Conservation (phyloP, 2,888 invertebrate species). For the Seira musarum region DNA sequence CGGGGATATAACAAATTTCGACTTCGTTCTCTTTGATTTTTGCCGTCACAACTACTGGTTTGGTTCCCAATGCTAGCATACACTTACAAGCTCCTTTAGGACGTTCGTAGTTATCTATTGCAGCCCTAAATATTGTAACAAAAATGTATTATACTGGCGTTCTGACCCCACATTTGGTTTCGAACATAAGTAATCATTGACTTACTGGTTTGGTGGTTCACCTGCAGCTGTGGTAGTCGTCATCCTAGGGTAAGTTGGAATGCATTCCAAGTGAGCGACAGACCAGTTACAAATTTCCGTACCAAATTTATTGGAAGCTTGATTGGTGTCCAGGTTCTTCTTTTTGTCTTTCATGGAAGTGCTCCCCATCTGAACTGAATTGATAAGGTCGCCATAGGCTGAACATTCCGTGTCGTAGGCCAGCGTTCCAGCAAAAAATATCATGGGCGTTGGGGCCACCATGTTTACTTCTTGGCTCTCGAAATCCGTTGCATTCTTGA, state of each 20-base stretch:
- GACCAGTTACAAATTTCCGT: slow-evolving; percentile 33
- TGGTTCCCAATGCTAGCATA: slow-evolving; percentile 22
- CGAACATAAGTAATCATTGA: too few relatives aligned
- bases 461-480: too few relatives aligned
- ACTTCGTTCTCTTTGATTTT: background rate
- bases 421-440: slow-evolving; percentile 9
- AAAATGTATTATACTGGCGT: too few relatives aligned
- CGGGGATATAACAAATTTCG: slow-evolving; percentile 32
- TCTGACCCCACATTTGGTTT: background rate
- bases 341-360: slow-evolving; percentile 3
- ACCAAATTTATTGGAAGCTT: background rate
- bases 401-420: background rate
- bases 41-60: background rate
- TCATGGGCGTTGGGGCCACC: background rate
- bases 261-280: background rate
- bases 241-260: slow-evolving; percentile 8
- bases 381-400: slow-evolving; percentile 24
- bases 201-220: too few relatives aligned
- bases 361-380: background rate
- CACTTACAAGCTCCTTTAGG: slow-evolving; percentile 22
- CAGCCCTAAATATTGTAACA: too few relatives aligned
- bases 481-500: too few relatives aligned
- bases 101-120: slow-evolving; percentile 6
- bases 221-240: background rate
- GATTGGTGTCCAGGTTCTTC: background rate